Base-by-base conservation (phyloP, 1,140 invertebrate species). In the Coenobita brevimanus region DNA sequence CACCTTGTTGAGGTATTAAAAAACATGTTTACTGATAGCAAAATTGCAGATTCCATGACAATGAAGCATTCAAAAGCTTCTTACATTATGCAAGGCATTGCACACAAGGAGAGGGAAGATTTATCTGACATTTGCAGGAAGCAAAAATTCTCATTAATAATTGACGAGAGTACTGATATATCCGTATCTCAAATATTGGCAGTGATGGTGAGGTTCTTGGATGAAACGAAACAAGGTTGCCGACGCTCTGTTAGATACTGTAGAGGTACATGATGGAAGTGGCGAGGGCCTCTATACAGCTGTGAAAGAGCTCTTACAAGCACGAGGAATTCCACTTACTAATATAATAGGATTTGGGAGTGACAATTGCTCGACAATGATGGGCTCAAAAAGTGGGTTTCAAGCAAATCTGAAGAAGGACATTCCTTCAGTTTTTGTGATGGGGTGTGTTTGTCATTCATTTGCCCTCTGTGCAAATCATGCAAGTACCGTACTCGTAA, bases 141-240 rank as follows among this genome's bases (percentile, higher is more conserved):
- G 24, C 3, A 85, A 15, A 85, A 80, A 6, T 89, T 85, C 57
- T 85, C 88, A 21, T 24, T 89, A 1, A 71, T 86, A n/a, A 89
- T 86, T 67, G 89, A 88, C 50, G 89, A 88, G 41, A 82, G 80
- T 38, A 90, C 86, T 6, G 78, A 90, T 88, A 33, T 89, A 15
- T 89, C 89, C 1, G 80, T 88, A 21, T 54, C 89, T n/a, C 89
- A 89, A 78, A 33, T 89, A 21, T 50, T 90, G 41, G 86, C 85
- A 43, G 67, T 82, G 0, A 62, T 88, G 15, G 78, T 82, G 21
- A 38, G 85, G 24, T 90, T 60, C 71, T 90, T 76, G 78, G 84
- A 89, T 83, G 41, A 15, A 60, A 88, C 57, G 3, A 83, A 46
- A 41, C 3, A 24, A 78, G 27, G 80, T 83, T 2, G 46, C 30